Base-by-base conservation (phyloP, 2,797 vertebrate species). In the Acestrorhynchus altus region DNA sequence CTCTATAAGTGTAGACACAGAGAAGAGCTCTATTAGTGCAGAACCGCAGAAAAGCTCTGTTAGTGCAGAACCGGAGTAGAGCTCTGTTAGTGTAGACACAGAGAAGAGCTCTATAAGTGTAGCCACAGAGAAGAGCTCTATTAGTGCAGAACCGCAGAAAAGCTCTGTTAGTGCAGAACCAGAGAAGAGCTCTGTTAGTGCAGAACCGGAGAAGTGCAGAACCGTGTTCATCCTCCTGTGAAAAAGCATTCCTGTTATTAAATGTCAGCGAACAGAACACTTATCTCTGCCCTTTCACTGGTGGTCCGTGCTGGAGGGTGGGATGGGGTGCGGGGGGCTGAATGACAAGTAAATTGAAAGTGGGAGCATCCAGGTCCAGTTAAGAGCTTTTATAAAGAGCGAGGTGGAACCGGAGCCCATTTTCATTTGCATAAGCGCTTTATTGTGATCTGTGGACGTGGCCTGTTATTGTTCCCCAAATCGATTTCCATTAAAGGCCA, bases 381-480 rank as follows among this genome's bases (percentile, higher is more conserved):
- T 77, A 74, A 85, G 54, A 42, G 26, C 64, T 74, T 86, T 86
- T 78, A 86, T 84, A 79, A 69, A 59, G 65, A 52, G 75, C 51
- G 64, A 56, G 74, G 60, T 72, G 42, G 54, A 82, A 81, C 79
- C 71, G 66, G 71, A 80, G 31, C 16, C 28, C 28, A 31, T 26
- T n/a, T 8, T 26, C 46, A 74, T 81, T 76, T 35, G 16, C 73
- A 74, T 40, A 64, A 86, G 83, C 52, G 46, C 52, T 84, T 80
- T 79, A 40, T 79, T 72, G 75, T 74, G 74, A 88, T 86, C 51
- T 67, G 54, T 57, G n/a, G 60, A 78, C 72, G 64, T 74, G 64
- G 67, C 66, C 15, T 63, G 68, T 85, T 88, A 86, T 87, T 88
- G 84, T 88, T 88, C 81, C 68, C 74, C 52, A 72, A 91, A 93